Conservation (phyloP, 2,113 vertebrate species). For the Alosa alosa region DNA sequence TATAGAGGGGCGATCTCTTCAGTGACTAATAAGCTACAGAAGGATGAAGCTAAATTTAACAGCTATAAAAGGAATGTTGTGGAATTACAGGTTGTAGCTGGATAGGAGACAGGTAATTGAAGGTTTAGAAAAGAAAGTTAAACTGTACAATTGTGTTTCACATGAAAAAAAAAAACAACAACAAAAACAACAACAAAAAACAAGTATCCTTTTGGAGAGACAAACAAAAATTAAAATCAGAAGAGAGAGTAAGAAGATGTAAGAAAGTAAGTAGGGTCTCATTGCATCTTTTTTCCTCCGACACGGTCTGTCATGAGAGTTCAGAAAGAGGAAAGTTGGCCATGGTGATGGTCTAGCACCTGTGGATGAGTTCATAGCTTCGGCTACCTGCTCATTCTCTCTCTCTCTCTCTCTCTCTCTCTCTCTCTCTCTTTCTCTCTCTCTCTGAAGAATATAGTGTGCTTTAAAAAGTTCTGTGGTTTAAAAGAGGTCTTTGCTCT, state of each 20-base stretch:
- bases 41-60: neutral
- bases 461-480: slow-evolving; percentile 24
- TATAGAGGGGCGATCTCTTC: slow-evolving; percentile 27
- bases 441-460: neutral
- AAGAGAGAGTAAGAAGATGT: neutral
- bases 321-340: slow-evolving; percentile 1
- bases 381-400: neutral
- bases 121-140: slow-evolving; percentile 14
- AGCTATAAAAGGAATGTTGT: slow-evolving; percentile 4
- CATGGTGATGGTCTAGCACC: neutral
- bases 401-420: neutral
- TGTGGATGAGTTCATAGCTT: neutral
- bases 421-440: neutral
- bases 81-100: neutral
- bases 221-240: neutral
- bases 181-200: neutral
- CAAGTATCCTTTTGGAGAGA: neutral
- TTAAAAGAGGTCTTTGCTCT: slow-evolving; percentile 76
- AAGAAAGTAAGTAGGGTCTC: neutral
- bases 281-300: neutral
- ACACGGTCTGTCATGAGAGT: neutral
- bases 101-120: neutral
- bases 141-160: slow-evolving; percentile 45
- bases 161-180: neutral
- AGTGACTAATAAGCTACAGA: slow-evolving; percentile 14